Conservation (phyloP, 2,797 vertebrate species). For the Sebastes iracundus region DNA sequence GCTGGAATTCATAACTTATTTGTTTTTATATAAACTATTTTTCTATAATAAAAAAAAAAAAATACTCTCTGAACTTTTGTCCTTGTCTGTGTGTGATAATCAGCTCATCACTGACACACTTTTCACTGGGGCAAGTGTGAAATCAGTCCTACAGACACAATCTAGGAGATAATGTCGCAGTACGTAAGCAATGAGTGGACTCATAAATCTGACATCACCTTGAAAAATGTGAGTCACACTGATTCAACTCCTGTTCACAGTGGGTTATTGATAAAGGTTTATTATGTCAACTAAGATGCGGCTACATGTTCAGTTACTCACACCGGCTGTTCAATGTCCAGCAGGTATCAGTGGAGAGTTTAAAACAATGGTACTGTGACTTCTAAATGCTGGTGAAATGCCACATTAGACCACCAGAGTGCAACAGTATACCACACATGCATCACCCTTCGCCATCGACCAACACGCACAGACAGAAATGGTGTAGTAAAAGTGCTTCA, state of each 20-base stretch:
- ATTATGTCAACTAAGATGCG: background rate
- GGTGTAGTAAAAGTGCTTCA: conserved; percentile 19
- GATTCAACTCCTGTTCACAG: background rate
- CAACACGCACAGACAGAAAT: background rate
- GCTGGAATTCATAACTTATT: conserved; percentile 85
- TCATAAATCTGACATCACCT: conserved; percentile 14
- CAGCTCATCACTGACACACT: conserved; percentile 32
- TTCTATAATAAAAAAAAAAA: conserved; percentile 85
- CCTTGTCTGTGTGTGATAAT: conserved; percentile 14
- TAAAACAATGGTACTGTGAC: background rate
- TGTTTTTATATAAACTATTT: conserved; percentile 96
- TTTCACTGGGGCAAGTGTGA: background rate
- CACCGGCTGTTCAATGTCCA: background rate
- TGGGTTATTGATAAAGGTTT: background rate
- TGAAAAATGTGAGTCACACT: conserved; percentile 12
- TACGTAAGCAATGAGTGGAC: background rate
- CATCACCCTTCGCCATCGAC: background rate
- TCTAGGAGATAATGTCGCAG: conserved; percentile 19
- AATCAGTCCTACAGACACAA: conserved; percentile 3
- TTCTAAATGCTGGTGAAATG: conserved; percentile 19
- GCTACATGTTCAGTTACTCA: background rate
- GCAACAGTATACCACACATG: conserved; percentile 50
- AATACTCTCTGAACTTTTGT: conserved; percentile 36
- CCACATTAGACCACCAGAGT: conserved; percentile 62
- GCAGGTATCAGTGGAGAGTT: background rate